Evolutionary conservation across 2,797 vertebrate genomes (phyloP), one percentile per base, ranked within the genome.

Genomic region (Platalea minor): DNA sequence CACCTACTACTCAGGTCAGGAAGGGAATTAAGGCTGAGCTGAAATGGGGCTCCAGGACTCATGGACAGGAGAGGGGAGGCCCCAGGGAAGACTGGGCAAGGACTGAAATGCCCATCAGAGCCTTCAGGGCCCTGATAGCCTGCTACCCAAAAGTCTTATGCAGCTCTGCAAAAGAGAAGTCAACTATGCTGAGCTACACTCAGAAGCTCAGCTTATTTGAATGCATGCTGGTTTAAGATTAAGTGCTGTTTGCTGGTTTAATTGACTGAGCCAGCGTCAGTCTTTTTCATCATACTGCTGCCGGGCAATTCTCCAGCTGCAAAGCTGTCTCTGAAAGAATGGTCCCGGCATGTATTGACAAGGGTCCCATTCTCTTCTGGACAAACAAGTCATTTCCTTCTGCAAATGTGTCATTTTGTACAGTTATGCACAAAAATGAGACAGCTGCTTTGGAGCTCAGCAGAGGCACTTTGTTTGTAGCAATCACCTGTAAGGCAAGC

Each of bases 241-340:
- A 92, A 83, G 61, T 74, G 88, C 64, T 74, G 41, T 77, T 93
- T 93, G 45, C 18, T 75, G 68, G 60, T 91, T 95, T 95, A 93
- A 91, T 75, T 95, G 76, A 83, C 82, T 78, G 53, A 93, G 61
- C 60, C 79, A 89, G 72, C 2, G 0, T 81, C 85, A 72, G 48
- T 57, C 64, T 88, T 89, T 85, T 88, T 93, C 73, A 77, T 77
- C 65, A 56, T 61, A 85, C 28, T 83, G 75, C 64, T 95, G 73
- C 78, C 10, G 10, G 82, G 91, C 85, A 86, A 68, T 75, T 91
- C 76, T 95, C 94, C 90, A 95, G 83, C 73, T 96, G 91, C 83
- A 91, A 80, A 91, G 37, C 65, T 91, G 53, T 78, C 69, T 86
- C 63, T 89, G 85, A 90, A 94, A 95, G 76, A 95, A 86, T 61